These are phyloP conservation scores for Tupaia tana DNA, from an alignment of 2,113 vertebrate species.

Conservation along the genomic window DNA sequence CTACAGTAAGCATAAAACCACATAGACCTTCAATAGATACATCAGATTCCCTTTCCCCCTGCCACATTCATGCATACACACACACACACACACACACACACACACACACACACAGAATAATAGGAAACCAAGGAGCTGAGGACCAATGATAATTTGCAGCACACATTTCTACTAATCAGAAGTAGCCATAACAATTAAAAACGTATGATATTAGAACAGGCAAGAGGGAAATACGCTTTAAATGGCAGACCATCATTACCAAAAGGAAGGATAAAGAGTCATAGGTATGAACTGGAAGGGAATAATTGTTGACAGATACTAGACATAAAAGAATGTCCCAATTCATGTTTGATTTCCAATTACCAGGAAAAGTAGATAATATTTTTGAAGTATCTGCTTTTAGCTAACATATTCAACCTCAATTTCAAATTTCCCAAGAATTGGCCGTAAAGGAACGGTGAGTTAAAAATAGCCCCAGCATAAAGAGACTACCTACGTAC, in stretches of 20 bases:
- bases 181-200: constrained; percentile 13
- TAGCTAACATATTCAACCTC: not conserved
- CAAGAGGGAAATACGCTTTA: not conserved
- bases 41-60: not conserved
- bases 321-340: not conserved
- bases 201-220: not conserved
- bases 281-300: not conserved
- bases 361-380: not conserved
- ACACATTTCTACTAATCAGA: not conserved
- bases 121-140: not conserved
- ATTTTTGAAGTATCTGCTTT: not conserved
- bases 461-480: not conserved
- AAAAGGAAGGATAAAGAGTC: not conserved
- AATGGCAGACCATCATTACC: not conserved
- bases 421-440: constrained; percentile 28
- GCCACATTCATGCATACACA: not conserved
- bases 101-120: not conserved
- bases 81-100: not conserved
- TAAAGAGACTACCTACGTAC: not conserved
- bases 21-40: not conserved
- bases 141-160: not conserved
- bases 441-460: not conserved
- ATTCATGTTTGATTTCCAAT: not conserved
- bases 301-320: not conserved
- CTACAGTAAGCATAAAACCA: constrained; percentile 43